Conservation (phyloP, 2,797 vertebrate species). For the Sebastiscus albofasciatus region DNA sequence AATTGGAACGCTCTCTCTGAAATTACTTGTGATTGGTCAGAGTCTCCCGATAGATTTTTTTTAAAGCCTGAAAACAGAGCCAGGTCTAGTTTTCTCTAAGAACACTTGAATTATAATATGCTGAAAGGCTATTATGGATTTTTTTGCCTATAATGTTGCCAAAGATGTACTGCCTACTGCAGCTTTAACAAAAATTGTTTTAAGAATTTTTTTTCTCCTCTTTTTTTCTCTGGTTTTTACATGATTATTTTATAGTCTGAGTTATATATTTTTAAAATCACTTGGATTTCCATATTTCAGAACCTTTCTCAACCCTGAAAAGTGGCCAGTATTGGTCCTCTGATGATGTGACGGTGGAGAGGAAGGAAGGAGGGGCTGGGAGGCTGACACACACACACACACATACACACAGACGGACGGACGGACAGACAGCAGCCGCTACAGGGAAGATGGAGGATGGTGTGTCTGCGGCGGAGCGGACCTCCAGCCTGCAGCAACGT, state of each 20-base stretch:
- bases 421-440: neutral
- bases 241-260: neutral
- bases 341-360: neutral
- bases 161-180: no score
- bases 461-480: conserved; percentile 37
- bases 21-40: no score
- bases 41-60: no score
- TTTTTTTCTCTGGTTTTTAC: neutral
- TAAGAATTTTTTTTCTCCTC: no score
- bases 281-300: neutral
- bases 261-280: neutral
- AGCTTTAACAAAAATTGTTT: no score
- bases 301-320: neutral
- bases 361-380: conserved; percentile 21
- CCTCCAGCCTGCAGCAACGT: conserved; percentile 36
- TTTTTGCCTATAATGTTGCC: rapidly evolving
- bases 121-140: no score
- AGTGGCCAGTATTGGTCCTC: no score
- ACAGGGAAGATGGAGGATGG: conserved; percentile 66
- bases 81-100: no score
- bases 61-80: no score
- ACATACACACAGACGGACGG: neutral
- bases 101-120: no score
- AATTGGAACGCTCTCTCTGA: no score
- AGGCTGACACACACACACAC: conserved; percentile 11